Conservation (phyloP, 1,140 invertebrate species). For the Melitaea cinxia region DNA sequence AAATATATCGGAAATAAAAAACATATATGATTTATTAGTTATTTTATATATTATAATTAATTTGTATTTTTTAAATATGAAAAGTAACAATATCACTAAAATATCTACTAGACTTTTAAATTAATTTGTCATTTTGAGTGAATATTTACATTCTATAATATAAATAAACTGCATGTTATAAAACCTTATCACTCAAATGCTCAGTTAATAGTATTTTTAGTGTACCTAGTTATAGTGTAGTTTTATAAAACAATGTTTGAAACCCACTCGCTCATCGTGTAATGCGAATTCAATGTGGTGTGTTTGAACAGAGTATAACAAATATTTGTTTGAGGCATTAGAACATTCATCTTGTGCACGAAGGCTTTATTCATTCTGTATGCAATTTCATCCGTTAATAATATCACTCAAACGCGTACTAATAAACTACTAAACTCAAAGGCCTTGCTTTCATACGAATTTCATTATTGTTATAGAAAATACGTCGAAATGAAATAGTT, state of each 20-base stretch:
- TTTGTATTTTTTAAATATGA: too few relatives aligned
- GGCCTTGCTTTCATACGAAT: neutral
- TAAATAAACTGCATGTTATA: neutral
- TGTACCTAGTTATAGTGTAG: neutral
- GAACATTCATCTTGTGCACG: slow-evolving; percentile 20
- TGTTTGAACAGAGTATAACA: slow-evolving; percentile 15
- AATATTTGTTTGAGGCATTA: slow-evolving; percentile 21
- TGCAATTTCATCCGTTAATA: slow-evolving; percentile 3
- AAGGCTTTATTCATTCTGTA: slow-evolving; percentile 17
- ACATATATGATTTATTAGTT: too few relatives aligned
- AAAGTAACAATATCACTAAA: too few relatives aligned
- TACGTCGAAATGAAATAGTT: too few relatives aligned
- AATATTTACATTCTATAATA: too few relatives aligned
- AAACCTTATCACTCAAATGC: neutral
- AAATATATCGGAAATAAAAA: too few relatives aligned
- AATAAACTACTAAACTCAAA: too few relatives aligned
- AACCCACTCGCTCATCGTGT: slow-evolving; percentile 3
- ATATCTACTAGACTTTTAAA: too few relatives aligned
- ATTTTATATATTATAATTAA: too few relatives aligned
- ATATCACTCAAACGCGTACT: neutral
- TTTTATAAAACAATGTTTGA: slow-evolving; percentile 14
- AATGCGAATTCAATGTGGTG: slow-evolving; percentile 13
- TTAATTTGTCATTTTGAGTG: too few relatives aligned
- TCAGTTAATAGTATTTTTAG: neutral
- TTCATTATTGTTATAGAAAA: neutral